Base-by-base conservation (phyloP, 1,140 invertebrate genomes). In the Wiebesia pumilae region DNA sequence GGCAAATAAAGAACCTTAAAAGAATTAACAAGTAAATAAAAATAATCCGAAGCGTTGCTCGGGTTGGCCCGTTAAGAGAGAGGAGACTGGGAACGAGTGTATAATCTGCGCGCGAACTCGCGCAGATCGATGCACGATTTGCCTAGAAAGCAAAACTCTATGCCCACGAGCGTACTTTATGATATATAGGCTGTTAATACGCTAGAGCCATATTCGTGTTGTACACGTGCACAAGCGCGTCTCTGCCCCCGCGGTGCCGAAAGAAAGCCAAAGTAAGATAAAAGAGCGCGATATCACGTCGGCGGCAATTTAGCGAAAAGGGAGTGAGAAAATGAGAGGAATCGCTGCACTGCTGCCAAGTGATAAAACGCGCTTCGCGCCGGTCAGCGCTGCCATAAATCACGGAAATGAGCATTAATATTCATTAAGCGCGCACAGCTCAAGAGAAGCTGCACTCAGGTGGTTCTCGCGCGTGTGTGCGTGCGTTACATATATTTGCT, bases 361-460 rank as follows among this genome's bases (percentile, higher is more conserved):
- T 87, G 77, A 88, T 88, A 86, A 88, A 82, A 73, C 84, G 75
- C 58, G 71, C 27, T 65, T 71, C 81, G 75, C 67, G 71, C 35
- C 67, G 77, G 78, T 80, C 77, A 86, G 75, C 71, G 40, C 67
- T 38, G 85, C 33, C 71, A 83, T 88, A 88, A 88, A 87, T 88
- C 86, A 87, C 38, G 79, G 58, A 87, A 88, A 88, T 87, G 87
- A 87, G 87, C 82, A 88, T 88, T 84, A 87, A 88, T 88, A 88
- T 88, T 87, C 88, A 88, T 88, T 87, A 85, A 77, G 80, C 69
- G 69, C 47, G 47, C 19, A 1, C n/a, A 27, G 62, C n/a, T 27
- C 6, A 38, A 0, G 38, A 75, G 38, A n/a, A 7, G 43, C 75
- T 30, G 40, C 65, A 40, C 47, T 54, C 43, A 73, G 30, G 47